Evolutionary conservation across 2,113 vertebrate genomes (phyloP).

Genomic region (Sinocyclocheilus maitianheensis): DNA sequence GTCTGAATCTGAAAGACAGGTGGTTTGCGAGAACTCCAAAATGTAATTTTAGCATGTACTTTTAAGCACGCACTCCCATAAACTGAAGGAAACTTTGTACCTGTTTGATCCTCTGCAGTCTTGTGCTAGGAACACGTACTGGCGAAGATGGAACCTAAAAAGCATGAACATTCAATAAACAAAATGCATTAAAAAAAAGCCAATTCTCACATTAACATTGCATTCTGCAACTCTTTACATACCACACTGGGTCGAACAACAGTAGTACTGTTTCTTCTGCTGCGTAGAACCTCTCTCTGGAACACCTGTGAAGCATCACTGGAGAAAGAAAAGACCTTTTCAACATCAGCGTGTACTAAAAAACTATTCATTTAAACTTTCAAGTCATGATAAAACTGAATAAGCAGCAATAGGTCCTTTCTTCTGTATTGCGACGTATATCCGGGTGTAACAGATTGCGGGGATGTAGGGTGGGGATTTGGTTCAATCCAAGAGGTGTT

Average conservation of each 20-base stretch:
- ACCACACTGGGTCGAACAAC: constrained; percentile 90
- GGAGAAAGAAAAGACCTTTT: constrained; percentile 51
- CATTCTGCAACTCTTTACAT: constrained; percentile 47
- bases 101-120: constrained; percentile 92
- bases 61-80: constrained; percentile 49
- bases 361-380: neutral
- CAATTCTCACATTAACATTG: neutral
- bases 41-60: constrained; percentile 57
- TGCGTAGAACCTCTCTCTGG: constrained; percentile 84
- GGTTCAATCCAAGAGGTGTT: too few species aligned
- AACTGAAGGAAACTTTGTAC: constrained; percentile 64
- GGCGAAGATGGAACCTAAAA: constrained; percentile 88
- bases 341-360: constrained; percentile 22
- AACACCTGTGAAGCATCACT: constrained; percentile 92
- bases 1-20: constrained; percentile 50
- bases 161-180: constrained; percentile 45
- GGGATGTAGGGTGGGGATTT: neutral
- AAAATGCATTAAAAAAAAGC: neutral
- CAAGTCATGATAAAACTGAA: neutral
- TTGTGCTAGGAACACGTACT: constrained; percentile 88
- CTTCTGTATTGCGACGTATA: neutral
- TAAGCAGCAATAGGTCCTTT: neutral
- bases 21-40: constrained; percentile 60
- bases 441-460: neutral
- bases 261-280: constrained; percentile 92